Evolutionary conservation across 2,888 invertebrate species (phyloP).

Genomic region (Parnassius mnemosyne): DNA sequence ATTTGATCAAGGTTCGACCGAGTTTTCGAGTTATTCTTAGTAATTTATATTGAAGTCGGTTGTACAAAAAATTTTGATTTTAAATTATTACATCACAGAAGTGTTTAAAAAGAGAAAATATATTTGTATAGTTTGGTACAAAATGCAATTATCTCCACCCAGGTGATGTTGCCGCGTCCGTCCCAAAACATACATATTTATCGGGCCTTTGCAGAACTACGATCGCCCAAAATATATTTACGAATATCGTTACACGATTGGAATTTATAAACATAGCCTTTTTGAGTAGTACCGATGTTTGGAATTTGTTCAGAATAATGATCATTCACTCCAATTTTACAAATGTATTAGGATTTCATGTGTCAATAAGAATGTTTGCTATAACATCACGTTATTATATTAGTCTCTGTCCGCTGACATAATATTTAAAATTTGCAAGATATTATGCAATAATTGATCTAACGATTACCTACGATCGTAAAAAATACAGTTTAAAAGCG

Average conservation of each 20-base stretch:
- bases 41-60: too few relatives aligned
- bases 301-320: constrained; percentile 18
- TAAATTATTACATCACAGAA: too few relatives aligned
- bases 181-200: constrained; percentile 24
- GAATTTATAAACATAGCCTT: constrained; percentile 49
- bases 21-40: too few relatives aligned
- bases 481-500: too few relatives aligned
- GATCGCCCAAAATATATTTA: constrained; percentile 23
- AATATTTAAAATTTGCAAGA: too few relatives aligned
- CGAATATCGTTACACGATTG: constrained; percentile 32
- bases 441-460: too few relatives aligned
- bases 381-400: neutral
- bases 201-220: constrained; percentile 13
- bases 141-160: constrained; percentile 18
- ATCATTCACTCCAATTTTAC: constrained; percentile 7
- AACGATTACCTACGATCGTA: too few relatives aligned
- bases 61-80: too few relatives aligned
- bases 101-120: neutral
- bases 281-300: constrained; percentile 32
- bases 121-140: neutral
- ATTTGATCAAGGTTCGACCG: too few relatives aligned
- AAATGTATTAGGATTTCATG: neutral
- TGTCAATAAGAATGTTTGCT: too few relatives aligned
- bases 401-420: too few relatives aligned
- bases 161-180: constrained; percentile 17